Evolutionary conservation across 2,888 invertebrate species (phyloP), one percentile per base, ranked within the genome.

Genomic region (Lymantria dispar): DNA sequence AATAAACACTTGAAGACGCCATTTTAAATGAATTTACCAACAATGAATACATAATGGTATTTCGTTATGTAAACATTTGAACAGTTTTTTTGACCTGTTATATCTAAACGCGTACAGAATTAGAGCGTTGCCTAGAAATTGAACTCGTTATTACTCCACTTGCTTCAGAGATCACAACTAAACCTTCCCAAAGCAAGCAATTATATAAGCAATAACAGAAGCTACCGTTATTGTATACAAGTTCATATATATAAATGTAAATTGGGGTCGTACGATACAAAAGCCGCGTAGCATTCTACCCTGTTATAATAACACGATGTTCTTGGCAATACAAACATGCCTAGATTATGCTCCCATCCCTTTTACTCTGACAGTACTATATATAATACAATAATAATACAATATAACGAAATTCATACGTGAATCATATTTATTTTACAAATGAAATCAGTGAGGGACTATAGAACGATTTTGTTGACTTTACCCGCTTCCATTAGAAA

Each of bases 161-260:
- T 3, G 22, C 22, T 22, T 22, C 5, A 22, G 22, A 22, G 5
- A 22, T 22, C 5, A 22, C 22, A 22, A 22, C 22, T 22, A 22
- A 22, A n/a, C n/a, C n/a, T n/a, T n/a, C n/a, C n/a, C n/a, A n/a
- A 2, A 22, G 2, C 22, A 22, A 22, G 22, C 22, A 5, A 22
- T 22, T 22, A 22, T 22, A 22, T 22, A 22, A 22, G 22, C 22
- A 22, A 22, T 22, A 22, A 2, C 22, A 22, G 22, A 22, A 22
- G 22, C 22, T 22, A 22, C 22, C 2, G 22, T 22, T 22, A 22
- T 22, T 22, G 22, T 22, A 22, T 22, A 36, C 36, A 45, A 1
- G 33, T 22, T 0, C 11, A 45, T 45, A 7, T 13, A 39, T 39
- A 38, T 31, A 44, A 44, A 49, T 50, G 50, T 50, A 50, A 50